phyloP scores from a whole-genome alignment of 2,797 vertebrate genomes.

The Hyperoplus immaculatus region DNA sequence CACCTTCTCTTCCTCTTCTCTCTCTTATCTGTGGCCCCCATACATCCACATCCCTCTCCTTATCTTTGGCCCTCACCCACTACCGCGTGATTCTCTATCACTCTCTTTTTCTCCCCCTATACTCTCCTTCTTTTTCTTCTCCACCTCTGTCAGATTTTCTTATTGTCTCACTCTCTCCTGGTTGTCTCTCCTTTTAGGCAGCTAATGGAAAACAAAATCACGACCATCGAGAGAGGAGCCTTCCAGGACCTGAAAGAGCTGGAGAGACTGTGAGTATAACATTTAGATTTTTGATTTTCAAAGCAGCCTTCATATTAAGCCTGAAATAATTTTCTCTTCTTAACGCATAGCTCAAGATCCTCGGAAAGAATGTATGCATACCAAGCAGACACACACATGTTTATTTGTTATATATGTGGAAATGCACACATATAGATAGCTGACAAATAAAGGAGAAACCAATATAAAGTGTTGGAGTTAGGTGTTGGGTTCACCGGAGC shows the following conservation, averaged over 20 bases:
- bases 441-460: conserved; percentile 5
- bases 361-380: not conserved
- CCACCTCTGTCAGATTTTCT: conserved; percentile 10
- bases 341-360: not conserved
- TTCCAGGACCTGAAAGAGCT: conserved; percentile 99
- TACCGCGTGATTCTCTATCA: conserved; percentile 40
- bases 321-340: not conserved
- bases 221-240: conserved; percentile 94
- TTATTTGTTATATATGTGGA: conserved; percentile 4
- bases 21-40: conserved; percentile 45
- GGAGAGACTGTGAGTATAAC: conserved; percentile 93
- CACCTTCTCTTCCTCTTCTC: conserved; percentile 42
- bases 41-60: conserved; percentile 33
- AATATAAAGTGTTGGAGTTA: not conserved
- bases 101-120: conserved; percentile 23
- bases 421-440: not conserved
- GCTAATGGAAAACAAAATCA: conserved; percentile 98
- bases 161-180: conserved; percentile 49
- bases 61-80: conserved; percentile 49
- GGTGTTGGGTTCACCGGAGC: not conserved
- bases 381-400: conserved; percentile 3
- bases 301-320: conserved; percentile 1
- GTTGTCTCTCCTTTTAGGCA: conserved; percentile 85
- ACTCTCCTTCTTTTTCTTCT: conserved; percentile 24
- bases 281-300: not conserved